Base-by-base conservation (phyloP, 2,113 vertebrate species). In the Tetraodon nigroviridis region DNA sequence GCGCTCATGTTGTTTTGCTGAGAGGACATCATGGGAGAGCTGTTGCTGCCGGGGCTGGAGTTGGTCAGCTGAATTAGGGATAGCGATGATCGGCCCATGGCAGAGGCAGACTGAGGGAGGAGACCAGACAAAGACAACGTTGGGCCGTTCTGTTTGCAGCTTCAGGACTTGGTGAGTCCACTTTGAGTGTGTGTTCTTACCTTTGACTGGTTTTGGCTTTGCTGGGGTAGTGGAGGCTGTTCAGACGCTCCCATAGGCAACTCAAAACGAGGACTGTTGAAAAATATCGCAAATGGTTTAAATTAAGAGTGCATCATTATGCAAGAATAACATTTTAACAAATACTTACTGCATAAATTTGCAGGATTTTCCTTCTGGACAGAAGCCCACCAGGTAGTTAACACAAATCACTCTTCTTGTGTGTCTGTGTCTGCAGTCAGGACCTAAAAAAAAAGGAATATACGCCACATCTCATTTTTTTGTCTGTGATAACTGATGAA, bases 281-380 rank as follows among this genome's bases (percentile, higher is more conserved):
- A 29, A 1, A 71, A 70, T 13, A 32, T 6, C 29, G 12, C 32
- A 11, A 37, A 8, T 11, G 4, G 2, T 37, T 37, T 1, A 37
- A 12, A 37, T 12, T 37, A 37, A 11, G 1, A 37, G 12, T 3
- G 32, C 32, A 37, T 37, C 32, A 37, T 40, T 27, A n/a, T 48
- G 18, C 52, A 40, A 1, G 17, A 59, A 56, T 51, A 66, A 65
- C 19, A 27, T 27, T 16, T 46, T 67, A 67, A 57, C 2, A 10
- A 29, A 22, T 81, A 95, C 97, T 92, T 90, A 99, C 97, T 99
- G 97, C 96, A 99, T 98, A 80, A 99, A 99, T 95, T 99, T 99
- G 91, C 97, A 99, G 2, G 91, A 90, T 48, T 94, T 94, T 0
- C 96, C 97, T 51, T 99, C 95, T 0, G 94, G 93, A 91, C 97